Percentiles rank a stretch among this genome's conserved stretches.
phyloP scores from a whole-genome alignment of 1,140 invertebrate species.

The Anastatus disparis region DNA sequence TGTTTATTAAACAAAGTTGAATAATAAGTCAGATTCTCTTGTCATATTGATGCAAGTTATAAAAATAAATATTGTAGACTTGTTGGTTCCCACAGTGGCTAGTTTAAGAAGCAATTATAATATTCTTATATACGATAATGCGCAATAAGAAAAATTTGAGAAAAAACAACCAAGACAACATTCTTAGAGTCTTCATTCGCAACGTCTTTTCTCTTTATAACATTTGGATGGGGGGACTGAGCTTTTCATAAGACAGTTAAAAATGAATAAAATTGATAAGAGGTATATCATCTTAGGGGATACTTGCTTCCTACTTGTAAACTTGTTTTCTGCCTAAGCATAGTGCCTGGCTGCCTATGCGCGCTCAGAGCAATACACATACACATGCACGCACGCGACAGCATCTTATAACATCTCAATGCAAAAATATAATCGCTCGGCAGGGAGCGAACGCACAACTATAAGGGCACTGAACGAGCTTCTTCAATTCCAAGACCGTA shows the following conservation, averaged over 20 bases:
- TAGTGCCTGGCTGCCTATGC: no score
- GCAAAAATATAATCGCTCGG: slow-evolving; percentile 12
- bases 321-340: background rate
- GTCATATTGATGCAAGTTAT: no score
- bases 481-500: slow-evolving; percentile 14
- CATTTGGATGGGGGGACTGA: background rate
- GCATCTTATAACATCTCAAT: slow-evolving; percentile 17
- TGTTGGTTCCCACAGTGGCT: no score
- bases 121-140: background rate
- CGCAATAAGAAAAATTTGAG: no score
- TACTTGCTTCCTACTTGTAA: slow-evolving; percentile 1
- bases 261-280: slow-evolving; percentile 21
- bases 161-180: background rate
- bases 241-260: background rate
- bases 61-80: no score
- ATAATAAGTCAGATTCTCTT: no score
- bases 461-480: no score
- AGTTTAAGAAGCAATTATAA: slow-evolving; percentile 7
- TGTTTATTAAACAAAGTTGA: no score
- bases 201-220: no score
- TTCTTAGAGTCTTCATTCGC: background rate
- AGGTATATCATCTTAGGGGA: background rate
- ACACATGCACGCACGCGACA: background rate
- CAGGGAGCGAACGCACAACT: no score
- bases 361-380: no score